These are phyloP conservation scores for Mesoclemmys tuberculata DNA, from an alignment of 2,113 vertebrate species.

Conservation along the genomic window DNA sequence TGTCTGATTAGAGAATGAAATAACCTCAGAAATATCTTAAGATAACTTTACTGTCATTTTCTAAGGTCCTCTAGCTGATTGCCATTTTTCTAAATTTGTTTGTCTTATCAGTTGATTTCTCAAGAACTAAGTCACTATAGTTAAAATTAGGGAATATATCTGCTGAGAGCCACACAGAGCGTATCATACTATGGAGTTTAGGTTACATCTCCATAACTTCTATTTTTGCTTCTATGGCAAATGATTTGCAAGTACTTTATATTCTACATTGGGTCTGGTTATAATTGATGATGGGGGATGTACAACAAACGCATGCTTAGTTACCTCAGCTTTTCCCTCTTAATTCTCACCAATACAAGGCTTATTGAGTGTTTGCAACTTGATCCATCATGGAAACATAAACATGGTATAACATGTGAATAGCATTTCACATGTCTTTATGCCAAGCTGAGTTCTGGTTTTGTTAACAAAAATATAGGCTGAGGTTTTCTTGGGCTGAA, in stretches of 20 bases:
- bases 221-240: background rate
- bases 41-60: background rate
- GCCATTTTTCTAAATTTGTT: background rate
- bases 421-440: background rate
- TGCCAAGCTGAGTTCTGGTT: background rate
- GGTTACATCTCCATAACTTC: background rate
- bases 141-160: background rate
- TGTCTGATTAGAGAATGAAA: background rate
- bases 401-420: background rate
- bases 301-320: background rate
- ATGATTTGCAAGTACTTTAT: background rate
- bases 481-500: background rate
- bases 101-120: background rate
- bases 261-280: background rate
- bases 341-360: background rate
- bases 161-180: background rate
- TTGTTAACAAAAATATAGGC: background rate
- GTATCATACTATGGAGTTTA: background rate
- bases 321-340: background rate
- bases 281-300: background rate
- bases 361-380: background rate
- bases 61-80: background rate
- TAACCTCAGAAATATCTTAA: background rate
- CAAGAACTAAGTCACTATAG: background rate
- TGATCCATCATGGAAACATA: background rate